Conservation (phyloP, 2,113 vertebrate genomes). For the Mugil cephalus region DNA sequence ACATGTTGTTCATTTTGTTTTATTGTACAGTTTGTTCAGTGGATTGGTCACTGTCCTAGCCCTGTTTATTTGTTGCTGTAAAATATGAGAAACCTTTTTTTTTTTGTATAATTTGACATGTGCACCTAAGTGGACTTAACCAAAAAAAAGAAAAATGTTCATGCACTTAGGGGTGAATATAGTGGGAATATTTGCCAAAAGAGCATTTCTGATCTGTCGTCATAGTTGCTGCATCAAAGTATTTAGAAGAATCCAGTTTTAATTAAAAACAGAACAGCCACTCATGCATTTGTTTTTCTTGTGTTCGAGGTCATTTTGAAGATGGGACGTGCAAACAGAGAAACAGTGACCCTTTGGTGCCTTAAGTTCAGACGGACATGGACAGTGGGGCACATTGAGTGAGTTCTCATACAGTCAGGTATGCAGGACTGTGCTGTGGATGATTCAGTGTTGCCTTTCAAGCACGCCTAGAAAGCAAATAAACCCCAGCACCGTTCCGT, state of each 20-base stretch:
- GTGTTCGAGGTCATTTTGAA: not conserved
- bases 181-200: constrained; percentile 58
- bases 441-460: constrained; percentile 40
- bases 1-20: constrained; percentile 47
- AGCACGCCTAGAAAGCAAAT: constrained; percentile 49
- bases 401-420: constrained; percentile 3
- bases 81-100: constrained; percentile 62
- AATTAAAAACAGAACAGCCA: constrained; percentile 59
- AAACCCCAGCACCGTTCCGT: constrained; percentile 16
- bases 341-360: not conserved
- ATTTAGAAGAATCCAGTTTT: constrained; percentile 64
- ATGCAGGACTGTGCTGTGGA: constrained; percentile 2
- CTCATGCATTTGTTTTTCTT: constrained; percentile 31
- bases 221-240: constrained; percentile 48
- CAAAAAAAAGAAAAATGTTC: constrained; percentile 43
- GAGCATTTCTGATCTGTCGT: constrained; percentile 46
- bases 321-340: no score
- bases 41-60: constrained; percentile 26
- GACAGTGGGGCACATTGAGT: constrained; percentile 14
- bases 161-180: constrained; percentile 56
- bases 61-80: constrained; percentile 68
- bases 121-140: constrained; percentile 58
- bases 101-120: constrained; percentile 74
- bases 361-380: not conserved
- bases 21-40: constrained; percentile 72